Evolutionary conservation across 1,140 invertebrate species (phyloP).

Genomic region (Lerema accius): DNA sequence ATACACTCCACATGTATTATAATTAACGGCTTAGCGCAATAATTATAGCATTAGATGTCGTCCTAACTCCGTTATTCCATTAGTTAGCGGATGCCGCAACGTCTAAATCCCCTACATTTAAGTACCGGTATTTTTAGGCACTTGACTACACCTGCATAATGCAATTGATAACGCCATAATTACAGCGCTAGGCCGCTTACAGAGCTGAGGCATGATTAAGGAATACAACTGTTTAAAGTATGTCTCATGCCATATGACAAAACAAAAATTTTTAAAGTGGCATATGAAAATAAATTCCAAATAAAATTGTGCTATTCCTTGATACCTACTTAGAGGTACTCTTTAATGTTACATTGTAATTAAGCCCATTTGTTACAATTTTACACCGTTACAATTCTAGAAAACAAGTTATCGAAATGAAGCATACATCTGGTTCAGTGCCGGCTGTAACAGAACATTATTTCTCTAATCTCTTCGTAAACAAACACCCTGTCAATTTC

Average conservation of each 20-base stretch:
- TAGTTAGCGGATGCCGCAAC: no score
- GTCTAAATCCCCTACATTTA: no score
- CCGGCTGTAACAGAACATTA: constrained; percentile 37
- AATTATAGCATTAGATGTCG: no score
- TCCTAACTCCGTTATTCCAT: no score
- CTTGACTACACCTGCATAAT: no score
- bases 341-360: background rate
- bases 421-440: constrained; percentile 27
- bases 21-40: no score
- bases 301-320: constrained; percentile 36
- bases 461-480: constrained; percentile 53
- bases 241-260: constrained; percentile 19
- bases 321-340: constrained; percentile 3
- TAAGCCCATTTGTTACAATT: constrained; percentile 9
- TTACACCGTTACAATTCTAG: constrained; percentile 1
- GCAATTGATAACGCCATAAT: no score
- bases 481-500: constrained; percentile 54
- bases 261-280: constrained; percentile 9
- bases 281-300: constrained; percentile 34
- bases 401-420: no score
- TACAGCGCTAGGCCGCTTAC: no score
- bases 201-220: no score
- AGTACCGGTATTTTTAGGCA: no score
- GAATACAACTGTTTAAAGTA: constrained; percentile 32
- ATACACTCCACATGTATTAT: no score